Evolutionary conservation across 2,113 vertebrate species (phyloP).

Genomic region (Excalfactoria chinensis): DNA sequence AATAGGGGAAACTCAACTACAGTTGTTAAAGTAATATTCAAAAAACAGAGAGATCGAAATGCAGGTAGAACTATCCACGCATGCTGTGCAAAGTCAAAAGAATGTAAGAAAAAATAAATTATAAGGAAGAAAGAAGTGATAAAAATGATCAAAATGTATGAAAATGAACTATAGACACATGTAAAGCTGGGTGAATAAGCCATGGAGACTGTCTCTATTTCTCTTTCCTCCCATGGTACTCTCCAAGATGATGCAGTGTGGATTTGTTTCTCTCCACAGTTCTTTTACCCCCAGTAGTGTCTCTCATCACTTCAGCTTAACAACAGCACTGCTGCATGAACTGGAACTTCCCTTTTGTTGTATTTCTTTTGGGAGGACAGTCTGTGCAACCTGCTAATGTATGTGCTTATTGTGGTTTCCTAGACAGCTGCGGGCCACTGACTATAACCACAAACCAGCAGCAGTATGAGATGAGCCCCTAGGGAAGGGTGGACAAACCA

Average conservation of each 20-base stretch:
- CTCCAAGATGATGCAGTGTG: background rate
- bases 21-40: background rate
- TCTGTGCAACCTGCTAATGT: rapidly evolving
- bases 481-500: background rate
- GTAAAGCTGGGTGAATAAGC: background rate
- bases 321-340: background rate
- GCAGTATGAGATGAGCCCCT: background rate
- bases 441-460: background rate
- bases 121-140: background rate
- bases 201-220: rapidly evolving
- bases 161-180: background rate
- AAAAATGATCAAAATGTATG: background rate
- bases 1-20: background rate
- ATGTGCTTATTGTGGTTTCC: background rate
- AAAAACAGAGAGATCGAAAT: background rate
- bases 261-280: background rate
- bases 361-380: background rate
- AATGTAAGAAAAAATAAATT: background rate
- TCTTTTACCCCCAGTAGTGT: background rate
- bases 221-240: background rate
- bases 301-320: background rate
- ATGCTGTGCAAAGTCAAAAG: background rate
- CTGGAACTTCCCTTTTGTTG: background rate
- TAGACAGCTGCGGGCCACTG: background rate
- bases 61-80: background rate